phyloP scores from a whole-genome alignment of 1,140 invertebrate genomes.

The Drusus annulatus region DNA sequence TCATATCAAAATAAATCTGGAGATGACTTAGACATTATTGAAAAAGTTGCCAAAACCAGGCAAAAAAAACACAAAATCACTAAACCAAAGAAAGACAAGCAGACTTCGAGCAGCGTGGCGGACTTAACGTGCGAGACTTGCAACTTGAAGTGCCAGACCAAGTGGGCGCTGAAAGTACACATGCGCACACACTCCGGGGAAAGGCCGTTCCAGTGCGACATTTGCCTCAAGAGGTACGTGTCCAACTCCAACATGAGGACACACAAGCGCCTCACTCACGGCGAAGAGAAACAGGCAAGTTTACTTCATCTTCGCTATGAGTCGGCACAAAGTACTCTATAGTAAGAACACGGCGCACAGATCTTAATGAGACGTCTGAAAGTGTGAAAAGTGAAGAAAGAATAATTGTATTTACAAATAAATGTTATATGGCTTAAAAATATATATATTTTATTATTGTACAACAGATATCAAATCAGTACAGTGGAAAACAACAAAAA shows the following conservation, averaged over 20 bases:
- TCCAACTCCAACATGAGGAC: slow-evolving; percentile 57
- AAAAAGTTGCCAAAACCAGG: not conserved
- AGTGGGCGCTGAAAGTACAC: slow-evolving; percentile 51
- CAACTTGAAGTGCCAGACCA: slow-evolving; percentile 47
- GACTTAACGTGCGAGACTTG: slow-evolving; percentile 51
- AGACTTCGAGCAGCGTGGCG: not conserved
- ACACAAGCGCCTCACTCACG: slow-evolving; percentile 51
- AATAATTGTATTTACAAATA: too few relatives aligned
- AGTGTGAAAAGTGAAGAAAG: too few relatives aligned
- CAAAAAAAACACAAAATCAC: slow-evolving; percentile 2
- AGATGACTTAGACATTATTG: not conserved
- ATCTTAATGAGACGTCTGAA: too few relatives aligned
- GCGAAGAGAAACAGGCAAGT: slow-evolving; percentile 53
- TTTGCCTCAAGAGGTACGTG: slow-evolving; percentile 54
- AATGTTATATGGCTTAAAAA: too few relatives aligned
- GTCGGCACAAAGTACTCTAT: too few relatives aligned
- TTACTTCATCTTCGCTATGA: not conserved
- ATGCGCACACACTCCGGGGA: slow-evolving; percentile 56
- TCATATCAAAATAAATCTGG: not conserved
- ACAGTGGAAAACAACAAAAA: too few relatives aligned
- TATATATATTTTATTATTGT: too few relatives aligned
- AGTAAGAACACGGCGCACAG: too few relatives aligned
- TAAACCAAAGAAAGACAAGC: slow-evolving; percentile 28
- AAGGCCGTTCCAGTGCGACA: slow-evolving; percentile 53
- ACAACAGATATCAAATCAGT: too few relatives aligned